These are phyloP conservation scores for Leptopilina syphax DNA, from an alignment of 2,888 invertebrate genomes.

Conservation along the genomic window DNA sequence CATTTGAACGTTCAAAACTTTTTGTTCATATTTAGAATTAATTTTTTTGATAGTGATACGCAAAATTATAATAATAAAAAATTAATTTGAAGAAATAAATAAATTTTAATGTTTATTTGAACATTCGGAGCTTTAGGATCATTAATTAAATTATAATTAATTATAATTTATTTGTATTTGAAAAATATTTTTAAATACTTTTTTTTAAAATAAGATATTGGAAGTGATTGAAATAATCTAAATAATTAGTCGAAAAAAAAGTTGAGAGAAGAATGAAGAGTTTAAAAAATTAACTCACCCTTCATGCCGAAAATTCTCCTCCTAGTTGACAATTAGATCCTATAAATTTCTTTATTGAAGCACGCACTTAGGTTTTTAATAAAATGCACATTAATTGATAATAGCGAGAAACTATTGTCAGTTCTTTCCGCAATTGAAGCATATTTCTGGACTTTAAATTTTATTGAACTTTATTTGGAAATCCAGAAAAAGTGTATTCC, in stretches of 20 bases:
- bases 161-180: too few species aligned
- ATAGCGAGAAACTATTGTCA: slow-evolving; percentile 9
- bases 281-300: slow-evolving; percentile 59
- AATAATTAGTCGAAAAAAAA: neutral
- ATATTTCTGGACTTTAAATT: slow-evolving; percentile 16
- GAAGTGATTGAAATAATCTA: neutral
- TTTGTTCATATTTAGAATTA: too few species aligned
- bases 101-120: too few species aligned
- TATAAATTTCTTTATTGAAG: slow-evolving; percentile 36
- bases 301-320: slow-evolving; percentile 62
- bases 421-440: slow-evolving; percentile 5
- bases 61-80: too few species aligned
- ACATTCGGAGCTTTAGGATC: too few species aligned
- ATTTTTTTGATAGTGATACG: too few species aligned
- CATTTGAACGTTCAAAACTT: too few species aligned
- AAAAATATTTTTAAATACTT: too few species aligned
- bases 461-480: neutral
- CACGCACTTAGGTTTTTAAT: slow-evolving; percentile 43
- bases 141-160: too few species aligned
- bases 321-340: slow-evolving; percentile 33
- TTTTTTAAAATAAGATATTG: too few species aligned
- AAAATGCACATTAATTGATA: slow-evolving; percentile 1
- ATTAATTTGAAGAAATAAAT: too few species aligned
- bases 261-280: neutral
- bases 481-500: neutral